These are phyloP conservation scores for Emys orbicularis DNA, from an alignment of 2,797 vertebrate species.

Conservation along the genomic window DNA sequence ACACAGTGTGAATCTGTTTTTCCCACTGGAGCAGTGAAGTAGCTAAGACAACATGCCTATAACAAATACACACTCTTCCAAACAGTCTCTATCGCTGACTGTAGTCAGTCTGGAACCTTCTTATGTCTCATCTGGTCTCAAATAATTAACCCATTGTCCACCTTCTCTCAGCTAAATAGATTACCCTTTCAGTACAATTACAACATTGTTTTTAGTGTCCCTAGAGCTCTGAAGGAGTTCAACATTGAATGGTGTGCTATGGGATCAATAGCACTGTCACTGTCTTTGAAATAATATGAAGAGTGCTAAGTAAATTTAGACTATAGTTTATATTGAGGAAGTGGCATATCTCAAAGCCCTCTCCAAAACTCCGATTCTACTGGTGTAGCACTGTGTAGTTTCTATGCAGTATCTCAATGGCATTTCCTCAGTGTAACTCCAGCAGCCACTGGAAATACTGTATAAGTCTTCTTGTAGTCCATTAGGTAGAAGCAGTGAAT, in stretches of 20 bases:
- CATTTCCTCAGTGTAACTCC: background rate
- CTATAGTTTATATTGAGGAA: background rate
- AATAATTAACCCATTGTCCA: constrained; percentile 35
- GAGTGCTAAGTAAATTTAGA: background rate
- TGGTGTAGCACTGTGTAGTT: background rate
- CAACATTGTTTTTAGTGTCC: background rate
- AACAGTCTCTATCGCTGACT: constrained; percentile 21
- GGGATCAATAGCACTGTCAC: accelerated
- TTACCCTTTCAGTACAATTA: background rate
- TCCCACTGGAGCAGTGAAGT: constrained; percentile 35
- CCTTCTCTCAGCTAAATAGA: background rate
- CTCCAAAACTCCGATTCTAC: background rate
- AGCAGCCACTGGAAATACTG: background rate
- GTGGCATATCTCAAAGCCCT: background rate
- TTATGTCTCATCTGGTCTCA: background rate
- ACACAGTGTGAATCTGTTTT: constrained; percentile 62
- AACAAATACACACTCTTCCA: constrained; percentile 47
- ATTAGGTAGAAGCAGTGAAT: background rate
- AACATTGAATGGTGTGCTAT: background rate
- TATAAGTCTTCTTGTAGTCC: background rate
- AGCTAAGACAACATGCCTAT: constrained; percentile 45
- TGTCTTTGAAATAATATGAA: background rate
- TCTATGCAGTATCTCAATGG: background rate
- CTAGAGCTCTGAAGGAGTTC: background rate
- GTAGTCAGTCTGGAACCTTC: constrained; percentile 19